Evolutionary conservation across 1,140 invertebrate species (phyloP).

Genomic region (Drosophila cardini): DNA sequence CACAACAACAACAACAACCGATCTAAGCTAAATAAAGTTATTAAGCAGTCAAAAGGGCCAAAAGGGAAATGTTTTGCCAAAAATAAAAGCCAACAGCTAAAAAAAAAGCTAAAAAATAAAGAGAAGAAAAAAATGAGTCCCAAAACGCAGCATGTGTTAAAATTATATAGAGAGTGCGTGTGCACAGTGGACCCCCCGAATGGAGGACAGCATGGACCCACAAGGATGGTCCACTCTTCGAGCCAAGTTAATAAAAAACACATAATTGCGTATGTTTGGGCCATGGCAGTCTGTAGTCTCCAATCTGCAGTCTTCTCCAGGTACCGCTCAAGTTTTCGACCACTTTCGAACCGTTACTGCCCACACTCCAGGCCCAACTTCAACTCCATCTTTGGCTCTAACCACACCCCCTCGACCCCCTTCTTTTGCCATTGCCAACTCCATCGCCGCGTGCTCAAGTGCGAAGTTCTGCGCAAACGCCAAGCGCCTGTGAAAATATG

Average conservation of each 20-base stretch:
- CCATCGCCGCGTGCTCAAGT: constrained; percentile 63
- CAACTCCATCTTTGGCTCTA: background rate
- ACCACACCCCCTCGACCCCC: background rate
- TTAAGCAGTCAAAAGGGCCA: constrained; percentile 60
- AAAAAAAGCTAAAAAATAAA: constrained; percentile 45
- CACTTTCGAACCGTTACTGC: constrained; percentile 35
- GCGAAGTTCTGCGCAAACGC: constrained; percentile 82
- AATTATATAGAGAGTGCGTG: constrained; percentile 83
- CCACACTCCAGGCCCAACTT: constrained; percentile 32
- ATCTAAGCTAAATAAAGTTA: constrained; percentile 82
- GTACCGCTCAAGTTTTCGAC: constrained; percentile 21
- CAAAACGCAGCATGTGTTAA: constrained; percentile 81
- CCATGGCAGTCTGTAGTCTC: constrained; percentile 9
- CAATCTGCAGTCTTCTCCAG: background rate
- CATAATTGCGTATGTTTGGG: constrained; percentile 80
- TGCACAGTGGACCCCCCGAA: constrained; percentile 73
- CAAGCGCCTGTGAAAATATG: constrained; percentile 83
- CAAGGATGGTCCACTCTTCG: constrained; percentile 33
- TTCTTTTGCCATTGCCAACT: background rate
- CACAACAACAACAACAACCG: constrained; percentile 32
- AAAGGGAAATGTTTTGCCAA: constrained; percentile 69
- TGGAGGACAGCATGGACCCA: constrained; percentile 51
- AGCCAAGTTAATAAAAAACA: constrained; percentile 75
- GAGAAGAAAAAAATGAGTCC: constrained; percentile 22
- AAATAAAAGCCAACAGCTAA: constrained; percentile 44